phyloP scores from a whole-genome alignment of 2,113 vertebrate genomes.

The Petromus typicus region DNA sequence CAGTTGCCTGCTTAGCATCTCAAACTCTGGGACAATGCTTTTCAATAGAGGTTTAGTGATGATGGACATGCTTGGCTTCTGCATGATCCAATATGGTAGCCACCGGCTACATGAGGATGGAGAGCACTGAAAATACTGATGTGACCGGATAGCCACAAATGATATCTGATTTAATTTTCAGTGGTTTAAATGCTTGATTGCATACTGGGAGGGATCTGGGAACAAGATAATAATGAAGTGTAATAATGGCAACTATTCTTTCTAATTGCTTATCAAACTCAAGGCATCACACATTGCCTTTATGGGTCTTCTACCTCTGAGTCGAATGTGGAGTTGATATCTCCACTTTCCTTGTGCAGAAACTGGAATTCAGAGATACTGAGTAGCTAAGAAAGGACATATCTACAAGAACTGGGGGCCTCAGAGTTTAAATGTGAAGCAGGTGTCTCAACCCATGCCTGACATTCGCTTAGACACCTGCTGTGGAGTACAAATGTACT shows the following conservation, averaged over 20 bases:
- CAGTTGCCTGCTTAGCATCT: not conserved
- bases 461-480: too few relatives aligned
- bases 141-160: not conserved
- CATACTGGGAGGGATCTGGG: not conserved
- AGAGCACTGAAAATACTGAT: not conserved
- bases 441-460: too few relatives aligned
- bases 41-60: not conserved
- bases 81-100: not conserved
- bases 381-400: not conserved
- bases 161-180: not conserved
- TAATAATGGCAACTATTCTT: not conserved
- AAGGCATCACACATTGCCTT: not conserved
- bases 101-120: not conserved
- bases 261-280: not conserved
- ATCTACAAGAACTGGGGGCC: not conserved
- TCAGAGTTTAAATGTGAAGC: not conserved
- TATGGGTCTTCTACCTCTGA: not conserved
- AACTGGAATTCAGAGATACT: not conserved
- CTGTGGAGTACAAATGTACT: not conserved
- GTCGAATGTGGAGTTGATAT: not conserved
- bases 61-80: not conserved
- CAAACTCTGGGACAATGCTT: not conserved
- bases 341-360: not conserved
- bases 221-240: not conserved
- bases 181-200: not conserved